Percentiles rank a stretch among this genome's conserved stretches.
Conservation (phyloP, 2,888 invertebrate species). For the Sylvicola fuscatus region DNA sequence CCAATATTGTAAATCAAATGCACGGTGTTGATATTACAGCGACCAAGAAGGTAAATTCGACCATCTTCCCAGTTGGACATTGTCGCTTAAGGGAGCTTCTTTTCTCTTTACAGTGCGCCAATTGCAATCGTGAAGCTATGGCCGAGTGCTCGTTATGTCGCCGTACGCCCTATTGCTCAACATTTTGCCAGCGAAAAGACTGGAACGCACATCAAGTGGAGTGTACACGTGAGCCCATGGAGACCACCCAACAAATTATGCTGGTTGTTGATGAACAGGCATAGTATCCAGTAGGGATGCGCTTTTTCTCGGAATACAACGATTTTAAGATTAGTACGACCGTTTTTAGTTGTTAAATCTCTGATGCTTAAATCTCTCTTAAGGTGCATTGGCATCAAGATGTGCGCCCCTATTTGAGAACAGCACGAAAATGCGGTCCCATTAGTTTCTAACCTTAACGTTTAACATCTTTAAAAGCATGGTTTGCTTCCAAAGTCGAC, state of each 20-base stretch:
- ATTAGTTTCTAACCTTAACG: too few species aligned
- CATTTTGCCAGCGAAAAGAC: slow-evolving; percentile 77
- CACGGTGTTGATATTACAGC: slow-evolving; percentile 36
- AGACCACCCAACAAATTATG: slow-evolving; percentile 63
- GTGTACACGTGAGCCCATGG: slow-evolving; percentile 50
- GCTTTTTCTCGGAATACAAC: too few species aligned
- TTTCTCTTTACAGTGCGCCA: slow-evolving; percentile 50
- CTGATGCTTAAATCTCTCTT: too few species aligned
- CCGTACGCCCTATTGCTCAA: slow-evolving; percentile 72
- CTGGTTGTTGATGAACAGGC: slow-evolving; percentile 57
- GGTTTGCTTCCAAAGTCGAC: too few species aligned
- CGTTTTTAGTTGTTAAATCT: too few species aligned
- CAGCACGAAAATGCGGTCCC: too few species aligned
- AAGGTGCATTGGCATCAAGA: too few species aligned
- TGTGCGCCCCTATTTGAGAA: too few species aligned
- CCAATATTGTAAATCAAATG: slow-evolving; percentile 26
- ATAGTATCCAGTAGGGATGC: slow-evolving; percentile 1
- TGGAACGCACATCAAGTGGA: slow-evolving; percentile 76
- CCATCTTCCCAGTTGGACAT: too few species aligned
- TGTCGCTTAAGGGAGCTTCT: too few species aligned
- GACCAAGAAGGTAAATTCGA: slow-evolving; percentile 54
- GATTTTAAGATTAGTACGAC: too few species aligned
- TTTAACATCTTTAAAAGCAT: too few species aligned
- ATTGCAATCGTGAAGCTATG: slow-evolving; percentile 71
- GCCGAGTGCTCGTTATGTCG: slow-evolving; percentile 75